A percentile compares a stretch with the other conserved stretches of the same genome.
Evolutionary conservation across 2,797 vertebrate species (phyloP).

Genomic region (Ciconia nigra): DNA sequence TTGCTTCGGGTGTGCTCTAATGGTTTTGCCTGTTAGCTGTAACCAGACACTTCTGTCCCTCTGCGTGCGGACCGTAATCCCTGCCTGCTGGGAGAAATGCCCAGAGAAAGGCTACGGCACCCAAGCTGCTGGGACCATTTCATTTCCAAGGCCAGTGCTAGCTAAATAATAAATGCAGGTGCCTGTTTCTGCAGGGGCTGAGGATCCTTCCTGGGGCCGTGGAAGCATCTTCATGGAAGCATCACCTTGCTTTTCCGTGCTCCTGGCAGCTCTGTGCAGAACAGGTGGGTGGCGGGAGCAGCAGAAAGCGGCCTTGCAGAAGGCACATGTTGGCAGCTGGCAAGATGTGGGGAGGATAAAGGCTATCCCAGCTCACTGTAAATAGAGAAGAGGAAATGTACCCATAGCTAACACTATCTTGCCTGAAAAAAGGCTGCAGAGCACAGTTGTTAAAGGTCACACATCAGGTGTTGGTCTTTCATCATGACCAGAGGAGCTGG

Average conservation of each 20-base stretch:
- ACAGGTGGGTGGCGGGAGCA: background rate
- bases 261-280: background rate
- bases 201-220: background rate
- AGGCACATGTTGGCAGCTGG: background rate
- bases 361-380: background rate
- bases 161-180: background rate
- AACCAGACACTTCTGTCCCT: background rate
- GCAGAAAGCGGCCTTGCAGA: background rate
- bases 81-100: background rate
- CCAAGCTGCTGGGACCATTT: background rate
- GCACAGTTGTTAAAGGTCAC: background rate
- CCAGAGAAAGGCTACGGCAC: background rate
- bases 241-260: background rate
- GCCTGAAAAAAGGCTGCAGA: background rate
- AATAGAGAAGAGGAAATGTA: background rate
- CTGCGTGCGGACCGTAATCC: background rate
- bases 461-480: background rate
- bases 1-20: background rate
- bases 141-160: background rate
- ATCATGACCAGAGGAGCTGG: background rate
- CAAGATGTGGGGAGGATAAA: background rate
- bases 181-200: background rate
- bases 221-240: background rate
- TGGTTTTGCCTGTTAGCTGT: background rate
- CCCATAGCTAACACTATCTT: background rate